Conservation (phyloP, 2,797 vertebrate genomes). For the Megalops cyprinoides region DNA sequence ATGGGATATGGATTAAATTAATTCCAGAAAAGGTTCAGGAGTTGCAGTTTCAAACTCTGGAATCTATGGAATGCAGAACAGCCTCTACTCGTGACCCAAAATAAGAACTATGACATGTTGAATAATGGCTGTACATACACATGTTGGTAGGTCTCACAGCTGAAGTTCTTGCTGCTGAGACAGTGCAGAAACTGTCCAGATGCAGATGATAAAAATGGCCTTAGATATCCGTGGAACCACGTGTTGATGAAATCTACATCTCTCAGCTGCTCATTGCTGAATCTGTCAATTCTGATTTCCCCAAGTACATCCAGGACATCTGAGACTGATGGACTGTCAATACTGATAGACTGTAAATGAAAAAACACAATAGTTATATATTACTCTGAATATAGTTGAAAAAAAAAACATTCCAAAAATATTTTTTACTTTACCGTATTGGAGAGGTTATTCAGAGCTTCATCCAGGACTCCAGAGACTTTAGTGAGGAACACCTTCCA, state of each 20-base stretch:
- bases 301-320: constrained; percentile 39
- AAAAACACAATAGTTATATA: not conserved
- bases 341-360: constrained; percentile 21
- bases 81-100: not conserved
- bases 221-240: constrained; percentile 28
- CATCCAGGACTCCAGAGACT: constrained; percentile 52
- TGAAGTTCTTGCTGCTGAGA: constrained; percentile 42
- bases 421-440: constrained; percentile 37
- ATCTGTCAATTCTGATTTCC: constrained; percentile 29
- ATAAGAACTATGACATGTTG: not conserved
- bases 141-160: constrained; percentile 41
- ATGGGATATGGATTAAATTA: not conserved
- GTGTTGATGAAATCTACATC: constrained; percentile 9
- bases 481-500: constrained; percentile 71
- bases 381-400: not conserved
- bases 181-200: constrained; percentile 33
- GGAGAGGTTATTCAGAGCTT: constrained; percentile 61
- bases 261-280: constrained; percentile 18
- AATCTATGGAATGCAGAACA: not conserved
- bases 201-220: constrained; percentile 11
- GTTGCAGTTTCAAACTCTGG: not conserved
- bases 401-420: not conserved
- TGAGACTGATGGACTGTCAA: not conserved
- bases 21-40: not conserved
- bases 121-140: constrained; percentile 39